A percentile compares a stretch with the other conserved stretches of the same genome.
These are phyloP conservation scores for Drosophila recens DNA, from an alignment of 2,888 invertebrate species.

Conservation along the genomic window DNA sequence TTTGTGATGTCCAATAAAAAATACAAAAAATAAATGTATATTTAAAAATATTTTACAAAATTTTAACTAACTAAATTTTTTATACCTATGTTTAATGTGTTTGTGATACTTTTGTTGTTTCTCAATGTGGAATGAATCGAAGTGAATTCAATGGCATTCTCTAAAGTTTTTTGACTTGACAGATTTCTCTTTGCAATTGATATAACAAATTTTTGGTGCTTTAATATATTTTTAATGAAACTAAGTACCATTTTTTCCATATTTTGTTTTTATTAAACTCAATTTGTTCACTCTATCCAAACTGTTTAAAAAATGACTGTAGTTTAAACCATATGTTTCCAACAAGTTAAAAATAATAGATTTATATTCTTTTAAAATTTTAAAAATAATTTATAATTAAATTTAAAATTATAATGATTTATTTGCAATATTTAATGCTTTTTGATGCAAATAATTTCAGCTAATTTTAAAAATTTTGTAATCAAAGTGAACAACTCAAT, in stretches of 20 bases:
- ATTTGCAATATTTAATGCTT: no score
- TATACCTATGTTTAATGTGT: not conserved
- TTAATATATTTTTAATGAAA: not conserved
- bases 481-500: not conserved
- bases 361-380: no score
- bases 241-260: not conserved
- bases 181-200: not conserved
- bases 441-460: not conserved
- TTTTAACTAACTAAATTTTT: not conserved
- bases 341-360: no score
- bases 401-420: no score
- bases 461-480: not conserved
- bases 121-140: not conserved
- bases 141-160: no score
- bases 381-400: no score
- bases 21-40: not conserved
- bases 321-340: no score
- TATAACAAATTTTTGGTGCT: not conserved
- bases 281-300: no score
- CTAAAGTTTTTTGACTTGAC: not conserved
- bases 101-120: not conserved
- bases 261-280: no score
- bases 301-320: no score
- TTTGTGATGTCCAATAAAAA: not conserved
- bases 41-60: not conserved